Conservation (phyloP, 2,888 invertebrate genomes). For the Stegana nigrithorax region DNA sequence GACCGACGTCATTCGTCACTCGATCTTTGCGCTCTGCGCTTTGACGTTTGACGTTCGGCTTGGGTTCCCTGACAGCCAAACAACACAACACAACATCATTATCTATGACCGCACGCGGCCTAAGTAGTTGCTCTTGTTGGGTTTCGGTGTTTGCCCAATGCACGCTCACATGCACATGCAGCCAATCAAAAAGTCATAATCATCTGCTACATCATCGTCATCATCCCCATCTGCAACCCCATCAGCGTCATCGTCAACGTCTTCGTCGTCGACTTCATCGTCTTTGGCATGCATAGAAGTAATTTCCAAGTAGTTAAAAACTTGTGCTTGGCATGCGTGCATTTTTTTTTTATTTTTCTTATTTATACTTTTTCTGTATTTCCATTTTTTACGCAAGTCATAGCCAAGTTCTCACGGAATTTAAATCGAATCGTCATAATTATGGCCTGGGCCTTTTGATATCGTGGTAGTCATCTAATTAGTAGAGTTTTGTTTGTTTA, state of each 20-base stretch:
- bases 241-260: too few species aligned
- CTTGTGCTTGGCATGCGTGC: slow-evolving; percentile 10
- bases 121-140: not conserved
- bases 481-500: not conserved
- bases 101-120: slow-evolving; percentile 34
- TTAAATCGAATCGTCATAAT: not conserved
- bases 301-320: too few species aligned
- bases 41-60: slow-evolving; percentile 28
- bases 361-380: too few species aligned
- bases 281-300: too few species aligned
- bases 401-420: not conserved
- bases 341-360: too few species aligned
- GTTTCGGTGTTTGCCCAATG: not conserved
- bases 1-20: slow-evolving; percentile 39
- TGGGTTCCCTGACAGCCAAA: slow-evolving; percentile 40
- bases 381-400: slow-evolving; percentile 15
- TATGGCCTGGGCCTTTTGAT: slow-evolving; percentile 6
- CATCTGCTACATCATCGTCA: slow-evolving; percentile 16
- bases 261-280: slow-evolving; percentile 3
- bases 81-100: slow-evolving; percentile 57
- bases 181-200: slow-evolving; percentile 43
- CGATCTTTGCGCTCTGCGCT: not conserved
- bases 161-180: slow-evolving; percentile 16
- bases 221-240: too few species aligned
- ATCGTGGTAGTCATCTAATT: slow-evolving; percentile 5